A percentile compares a stretch with the other conserved stretches of the same genome.
Conservation (phyloP, 2,797 vertebrate species). For the Hydrolagus colliei region DNA sequence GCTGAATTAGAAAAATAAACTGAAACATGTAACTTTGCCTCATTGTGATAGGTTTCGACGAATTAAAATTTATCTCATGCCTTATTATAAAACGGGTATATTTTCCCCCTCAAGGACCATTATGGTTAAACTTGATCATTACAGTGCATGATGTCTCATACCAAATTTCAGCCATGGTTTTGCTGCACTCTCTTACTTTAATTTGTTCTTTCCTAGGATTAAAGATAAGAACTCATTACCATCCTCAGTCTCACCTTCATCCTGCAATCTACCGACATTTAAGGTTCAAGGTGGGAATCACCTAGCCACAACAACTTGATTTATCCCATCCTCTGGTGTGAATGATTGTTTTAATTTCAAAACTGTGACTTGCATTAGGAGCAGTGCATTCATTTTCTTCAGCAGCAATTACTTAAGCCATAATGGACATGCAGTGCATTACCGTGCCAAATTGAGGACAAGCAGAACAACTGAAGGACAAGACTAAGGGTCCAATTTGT, state of each 20-base stretch:
- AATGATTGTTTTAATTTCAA: conserved; percentile 25
- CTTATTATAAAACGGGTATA: not conserved
- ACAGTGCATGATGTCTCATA: too few species aligned
- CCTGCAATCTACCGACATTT: too few species aligned
- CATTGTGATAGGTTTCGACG: not conserved
- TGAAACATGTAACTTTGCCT: not conserved
- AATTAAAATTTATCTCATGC: not conserved
- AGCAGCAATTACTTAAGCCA: conserved; percentile 22
- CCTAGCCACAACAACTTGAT: too few species aligned
- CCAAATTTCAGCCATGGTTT: too few species aligned
- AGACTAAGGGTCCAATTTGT: conserved; percentile 15
- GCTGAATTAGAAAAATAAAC: not conserved
- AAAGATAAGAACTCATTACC: too few species aligned
- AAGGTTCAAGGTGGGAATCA: too few species aligned
- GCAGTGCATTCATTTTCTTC: not conserved
- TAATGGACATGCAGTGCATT: not conserved
- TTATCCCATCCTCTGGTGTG: not conserved
- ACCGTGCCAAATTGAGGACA: conserved; percentile 12
- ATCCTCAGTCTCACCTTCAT: too few species aligned
- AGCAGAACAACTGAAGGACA: conserved; percentile 22
- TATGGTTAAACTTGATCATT: too few species aligned
- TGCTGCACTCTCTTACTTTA: too few species aligned
- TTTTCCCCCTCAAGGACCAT: not conserved
- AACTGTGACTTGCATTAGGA: not conserved
- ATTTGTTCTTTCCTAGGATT: too few species aligned